Base-by-base conservation (phyloP, 2,113 vertebrate genomes). In the Hippopotamus amphibius region DNA sequence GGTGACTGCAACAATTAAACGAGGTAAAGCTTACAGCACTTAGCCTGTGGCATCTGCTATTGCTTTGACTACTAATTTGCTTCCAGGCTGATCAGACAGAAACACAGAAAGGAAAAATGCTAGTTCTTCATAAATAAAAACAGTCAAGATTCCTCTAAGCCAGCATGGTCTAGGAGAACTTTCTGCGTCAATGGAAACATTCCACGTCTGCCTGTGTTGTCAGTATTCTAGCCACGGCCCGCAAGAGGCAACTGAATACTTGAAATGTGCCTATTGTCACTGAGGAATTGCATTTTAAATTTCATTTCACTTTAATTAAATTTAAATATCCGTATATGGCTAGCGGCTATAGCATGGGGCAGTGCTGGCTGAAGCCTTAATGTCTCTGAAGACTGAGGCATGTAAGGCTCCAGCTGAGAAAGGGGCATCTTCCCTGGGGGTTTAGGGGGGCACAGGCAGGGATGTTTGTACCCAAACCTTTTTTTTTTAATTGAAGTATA, bases 171-270 rank as follows among this genome's bases (percentile, higher is more conserved):
- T 69, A 24, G 76, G 5, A 55, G 77, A 55, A 88, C 24, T 24
- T 43, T 48, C 59, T 37, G 68, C 0, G 1, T 69, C 1, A 81
- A 43, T 13, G 21, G 66, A 55, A 11, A 80, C 37, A 4, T 5
- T 33, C 79, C 7, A 6, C 0, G 1, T 24, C 48, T 68, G 61
- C 1, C n/a, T 80, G 33, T 0, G 0, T n/a, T 16, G 24, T 22
- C 26, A 3, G 41, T 16, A 7, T 30, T 28, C 21, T 5, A 46
- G 66, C 22, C 50, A 21, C 37, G 55, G 11, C 33, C 76, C 16
- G 63, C 57, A 1, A 0, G 6, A 15, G 88, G 74, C 68, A n/a
- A 53, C 7, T 1, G 46, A 74, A 48, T 28, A 41, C 53, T 55
- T 30, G 80, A 53, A 77, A 43, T 2, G 41, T 17, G 48, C 46